Evolutionary conservation across 2,888 invertebrate genomes (phyloP), one percentile per base, ranked within the genome.

Genomic region (Dolichomitus sp.): DNA sequence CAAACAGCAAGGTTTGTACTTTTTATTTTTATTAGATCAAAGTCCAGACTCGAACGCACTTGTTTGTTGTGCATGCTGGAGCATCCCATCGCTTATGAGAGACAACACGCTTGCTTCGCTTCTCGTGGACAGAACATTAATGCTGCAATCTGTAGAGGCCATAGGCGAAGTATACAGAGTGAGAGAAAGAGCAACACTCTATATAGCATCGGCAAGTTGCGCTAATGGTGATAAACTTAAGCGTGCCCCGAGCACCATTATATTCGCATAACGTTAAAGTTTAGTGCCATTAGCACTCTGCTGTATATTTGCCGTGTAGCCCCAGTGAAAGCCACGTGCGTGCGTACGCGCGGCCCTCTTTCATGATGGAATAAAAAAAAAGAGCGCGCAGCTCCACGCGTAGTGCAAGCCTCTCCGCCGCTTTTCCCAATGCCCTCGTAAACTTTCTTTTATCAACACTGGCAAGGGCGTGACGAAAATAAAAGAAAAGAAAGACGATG

Each of bases 181-280:
- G 37, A 59, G 59, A 30, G 17, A 40, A 19, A 17, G 37, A 9
- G 37, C 2, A 0, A 40, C 27, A n/a, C 37, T 30, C 54, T 66
- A 2, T 19, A 61, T 63, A 70, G 42, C 73, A n/a, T 42, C 33
- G 27, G 65, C 65, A 57, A 75, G 66, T 79, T 79, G 75, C 59
- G 66, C 79, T 82, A 82, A 82, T 82, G 79, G 82, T 79, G 79
- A 79, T 82, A 82, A 82, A 79, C 82, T 81, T 75, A 50, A 82
- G 65, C 74, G 74, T 59, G 57, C 33, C 17, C 66, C 57, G 45
- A 30, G 63, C 63, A 57, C 74, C 75, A 82, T 82, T 81, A 81
- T 74, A 82, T 79, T 79, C 82, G 79, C 82, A 75, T 79, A 82
- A 75, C 68, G 74, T 75, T 79, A 74, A 79, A 82, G 75, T 73